These are phyloP conservation scores for Hemicordylus capensis DNA, from an alignment of 2,113 vertebrate genomes.

Conservation along the genomic window DNA sequence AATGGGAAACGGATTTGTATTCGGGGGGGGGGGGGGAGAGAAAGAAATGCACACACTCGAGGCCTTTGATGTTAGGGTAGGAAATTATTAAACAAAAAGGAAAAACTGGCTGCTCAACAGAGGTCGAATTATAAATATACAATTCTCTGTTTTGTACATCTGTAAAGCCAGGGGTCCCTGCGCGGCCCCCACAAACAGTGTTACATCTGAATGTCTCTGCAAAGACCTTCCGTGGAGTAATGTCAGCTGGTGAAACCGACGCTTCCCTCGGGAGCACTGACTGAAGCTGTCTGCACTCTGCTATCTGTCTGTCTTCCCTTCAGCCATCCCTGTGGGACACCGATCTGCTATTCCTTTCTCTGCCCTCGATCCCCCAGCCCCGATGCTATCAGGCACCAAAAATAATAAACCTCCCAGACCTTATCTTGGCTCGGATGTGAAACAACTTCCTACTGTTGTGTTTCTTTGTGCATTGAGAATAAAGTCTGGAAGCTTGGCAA, in stretches of 20 bases:
- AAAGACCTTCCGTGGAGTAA: slow-evolving; percentile 71
- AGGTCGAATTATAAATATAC: slow-evolving; percentile 73
- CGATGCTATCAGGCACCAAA: slow-evolving; percentile 85
- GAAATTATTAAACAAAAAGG: slow-evolving; percentile 76
- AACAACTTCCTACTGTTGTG: slow-evolving; percentile 83
- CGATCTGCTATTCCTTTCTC: slow-evolving; percentile 69
- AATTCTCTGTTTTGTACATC: slow-evolving; percentile 75
- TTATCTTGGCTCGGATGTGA: slow-evolving; percentile 89
- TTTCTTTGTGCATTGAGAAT: slow-evolving; percentile 72
- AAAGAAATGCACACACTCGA: neutral
- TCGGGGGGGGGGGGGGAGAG: slow-evolving; percentile 37
- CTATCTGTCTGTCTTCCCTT: slow-evolving; percentile 75
- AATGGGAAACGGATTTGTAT: slow-evolving; percentile 62
- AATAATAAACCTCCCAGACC: slow-evolving; percentile 87
- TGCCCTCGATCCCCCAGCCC: slow-evolving; percentile 75
- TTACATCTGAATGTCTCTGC: slow-evolving; percentile 76
- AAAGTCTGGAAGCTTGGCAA: slow-evolving; percentile 65
- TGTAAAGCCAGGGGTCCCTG: slow-evolving; percentile 62
- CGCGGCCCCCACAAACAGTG: slow-evolving; percentile 67
- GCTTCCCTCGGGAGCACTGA: slow-evolving; percentile 84
- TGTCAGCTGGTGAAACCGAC: slow-evolving; percentile 77
- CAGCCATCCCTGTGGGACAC: slow-evolving; percentile 65
- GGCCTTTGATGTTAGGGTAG: slow-evolving; percentile 73
- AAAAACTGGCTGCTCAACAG: slow-evolving; percentile 73
- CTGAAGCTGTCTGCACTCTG: slow-evolving; percentile 81